These are phyloP conservation scores for Todiramphus saurophagus DNA, from an alignment of 2,113 vertebrate genomes.

Conservation along the genomic window DNA sequence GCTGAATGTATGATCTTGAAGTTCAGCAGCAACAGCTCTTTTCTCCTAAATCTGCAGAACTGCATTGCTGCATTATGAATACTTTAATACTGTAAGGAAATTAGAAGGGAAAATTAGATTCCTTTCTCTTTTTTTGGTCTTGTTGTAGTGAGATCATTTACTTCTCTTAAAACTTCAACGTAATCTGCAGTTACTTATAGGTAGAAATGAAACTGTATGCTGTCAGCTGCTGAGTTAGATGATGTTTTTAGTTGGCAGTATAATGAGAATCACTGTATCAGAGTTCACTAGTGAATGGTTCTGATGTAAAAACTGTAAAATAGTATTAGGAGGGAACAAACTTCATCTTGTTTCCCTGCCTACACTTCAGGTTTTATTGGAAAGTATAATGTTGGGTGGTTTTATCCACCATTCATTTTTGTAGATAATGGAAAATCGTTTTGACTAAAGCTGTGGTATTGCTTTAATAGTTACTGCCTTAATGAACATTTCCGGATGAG, in stretches of 20 bases:
- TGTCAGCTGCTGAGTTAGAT: neutral
- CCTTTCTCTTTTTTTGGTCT: neutral
- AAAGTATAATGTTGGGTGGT: neutral
- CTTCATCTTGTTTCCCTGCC: neutral
- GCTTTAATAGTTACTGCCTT: neutral
- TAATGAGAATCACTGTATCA: neutral
- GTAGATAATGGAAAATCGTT: neutral
- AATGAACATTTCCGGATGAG: neutral
- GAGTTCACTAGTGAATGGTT: neutral
- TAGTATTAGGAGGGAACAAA: neutral
- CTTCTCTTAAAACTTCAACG: neutral
- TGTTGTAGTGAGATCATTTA: neutral
- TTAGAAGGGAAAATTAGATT: neutral
- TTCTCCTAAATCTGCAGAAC: neutral
- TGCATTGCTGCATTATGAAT: neutral
- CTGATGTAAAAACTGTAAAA: neutral
- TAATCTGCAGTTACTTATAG: neutral
- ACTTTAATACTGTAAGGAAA: neutral
- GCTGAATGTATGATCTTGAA: neutral
- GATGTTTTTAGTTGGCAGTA: neutral
- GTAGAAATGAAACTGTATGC: neutral
- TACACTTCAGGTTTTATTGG: neutral
- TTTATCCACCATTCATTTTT: neutral
- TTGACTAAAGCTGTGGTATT: neutral
- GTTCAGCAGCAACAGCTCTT: neutral